Percentiles rank a stretch among this genome's conserved stretches.
Conservation (phyloP, 2,797 vertebrate species). For the Ibycter americanus region DNA sequence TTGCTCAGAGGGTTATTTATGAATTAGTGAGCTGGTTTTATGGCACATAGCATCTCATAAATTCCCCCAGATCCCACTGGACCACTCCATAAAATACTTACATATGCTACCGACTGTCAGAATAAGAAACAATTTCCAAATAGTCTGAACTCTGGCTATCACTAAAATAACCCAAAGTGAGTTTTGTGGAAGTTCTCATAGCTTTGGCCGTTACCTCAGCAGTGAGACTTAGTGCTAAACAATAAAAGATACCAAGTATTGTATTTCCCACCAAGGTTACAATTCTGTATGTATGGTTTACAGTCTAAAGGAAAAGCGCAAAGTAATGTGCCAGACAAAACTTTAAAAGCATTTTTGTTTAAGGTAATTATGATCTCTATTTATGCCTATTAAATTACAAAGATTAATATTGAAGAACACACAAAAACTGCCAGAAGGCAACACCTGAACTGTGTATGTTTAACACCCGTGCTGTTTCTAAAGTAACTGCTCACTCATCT, state of each 20-base stretch:
- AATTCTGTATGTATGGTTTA: background rate
- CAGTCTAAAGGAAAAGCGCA: constrained; percentile 2
- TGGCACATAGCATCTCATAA: background rate
- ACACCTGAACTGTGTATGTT: constrained; percentile 60
- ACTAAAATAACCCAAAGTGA: background rate
- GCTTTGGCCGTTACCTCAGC: background rate
- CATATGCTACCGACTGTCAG: background rate
- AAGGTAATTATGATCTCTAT: constrained; percentile 67
- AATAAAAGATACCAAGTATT: background rate
- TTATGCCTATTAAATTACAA: constrained; percentile 74
- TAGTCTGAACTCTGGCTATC: background rate
- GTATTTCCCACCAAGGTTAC: background rate
- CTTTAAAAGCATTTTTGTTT: constrained; percentile 67
- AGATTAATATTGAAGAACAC: constrained; percentile 65
- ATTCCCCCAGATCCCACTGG: background rate
- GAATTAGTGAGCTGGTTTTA: background rate
- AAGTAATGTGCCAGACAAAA: constrained; percentile 45
- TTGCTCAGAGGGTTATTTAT: background rate
- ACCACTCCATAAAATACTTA: background rate
- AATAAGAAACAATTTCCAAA: background rate
- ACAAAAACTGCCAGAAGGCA: constrained; percentile 67
- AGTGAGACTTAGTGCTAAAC: background rate
- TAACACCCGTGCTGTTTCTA: constrained; percentile 22
- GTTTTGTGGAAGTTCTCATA: background rate
- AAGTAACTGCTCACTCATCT: constrained; percentile 54